Conservation (phyloP, 92 coral and sea anemone genomes). For the Pocillopora grandis region DNA sequence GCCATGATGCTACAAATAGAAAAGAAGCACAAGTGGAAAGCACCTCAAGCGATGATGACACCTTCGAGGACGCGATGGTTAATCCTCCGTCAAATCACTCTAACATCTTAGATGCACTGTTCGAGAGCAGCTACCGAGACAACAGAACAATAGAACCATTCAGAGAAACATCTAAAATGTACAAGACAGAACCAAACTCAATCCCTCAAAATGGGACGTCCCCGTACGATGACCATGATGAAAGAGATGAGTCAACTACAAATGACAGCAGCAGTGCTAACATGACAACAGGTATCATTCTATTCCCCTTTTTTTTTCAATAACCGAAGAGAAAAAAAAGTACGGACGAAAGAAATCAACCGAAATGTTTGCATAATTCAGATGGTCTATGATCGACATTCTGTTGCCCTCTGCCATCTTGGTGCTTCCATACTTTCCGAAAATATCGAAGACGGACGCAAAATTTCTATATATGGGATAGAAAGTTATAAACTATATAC, state of each 20-base stretch:
- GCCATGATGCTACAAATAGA: not conserved
- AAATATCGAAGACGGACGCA: no score
- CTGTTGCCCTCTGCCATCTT: no score
- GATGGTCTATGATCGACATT: no score
- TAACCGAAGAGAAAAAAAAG: no score
- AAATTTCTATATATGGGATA: no score
- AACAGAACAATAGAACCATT: not conserved
- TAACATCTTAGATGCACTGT: not conserved
- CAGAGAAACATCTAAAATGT: not conserved
- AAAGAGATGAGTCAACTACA: not conserved
- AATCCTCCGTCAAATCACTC: not conserved
- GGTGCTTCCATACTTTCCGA: no score
- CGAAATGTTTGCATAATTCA: no score
- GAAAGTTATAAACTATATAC: no score
- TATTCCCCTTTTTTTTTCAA: not conserved
- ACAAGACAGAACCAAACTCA: not conserved
- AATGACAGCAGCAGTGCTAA: not conserved
- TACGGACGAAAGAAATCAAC: no score
- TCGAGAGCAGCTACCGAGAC: not conserved
- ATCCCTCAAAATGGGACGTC: not conserved
- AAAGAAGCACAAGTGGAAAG: not conserved
- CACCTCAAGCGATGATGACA: not conserved
- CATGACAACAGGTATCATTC: not conserved
- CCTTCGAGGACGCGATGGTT: slow-evolving; percentile 9
- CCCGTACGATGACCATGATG: not conserved